These are phyloP conservation scores for Ptilodon capucinus DNA, from an alignment of 2,888 invertebrate genomes.

Conservation along the genomic window DNA sequence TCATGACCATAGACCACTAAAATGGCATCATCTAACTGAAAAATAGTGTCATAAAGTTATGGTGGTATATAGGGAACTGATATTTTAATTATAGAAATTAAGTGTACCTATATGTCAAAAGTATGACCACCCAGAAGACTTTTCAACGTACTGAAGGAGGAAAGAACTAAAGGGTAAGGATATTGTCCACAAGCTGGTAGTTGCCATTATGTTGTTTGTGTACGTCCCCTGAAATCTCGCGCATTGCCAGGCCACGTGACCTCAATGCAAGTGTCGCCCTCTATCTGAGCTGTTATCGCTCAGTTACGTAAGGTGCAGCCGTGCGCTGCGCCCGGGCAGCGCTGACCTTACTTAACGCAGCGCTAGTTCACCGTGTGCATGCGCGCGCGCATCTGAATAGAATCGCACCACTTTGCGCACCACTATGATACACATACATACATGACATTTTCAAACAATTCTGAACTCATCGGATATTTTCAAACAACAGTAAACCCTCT, in stretches of 20 bases:
- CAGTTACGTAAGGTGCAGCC: constrained; percentile 49
- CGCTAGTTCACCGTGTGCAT: constrained; percentile 46
- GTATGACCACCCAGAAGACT: too few relatives aligned
- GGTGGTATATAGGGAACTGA: too few relatives aligned
- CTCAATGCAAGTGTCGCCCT: constrained; percentile 31
- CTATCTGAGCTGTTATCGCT: constrained; percentile 22
- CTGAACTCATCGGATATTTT: background rate
- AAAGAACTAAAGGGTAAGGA: too few relatives aligned
- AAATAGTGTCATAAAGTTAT: too few relatives aligned
- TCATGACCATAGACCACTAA: too few relatives aligned
- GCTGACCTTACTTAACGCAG: constrained; percentile 70
- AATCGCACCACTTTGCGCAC: constrained; percentile 17
- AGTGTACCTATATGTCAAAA: too few relatives aligned
- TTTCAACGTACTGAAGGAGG: too few relatives aligned
- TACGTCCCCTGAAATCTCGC: background rate
- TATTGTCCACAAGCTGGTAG: too few relatives aligned
- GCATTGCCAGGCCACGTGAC: constrained; percentile 18
- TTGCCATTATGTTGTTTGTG: background rate
- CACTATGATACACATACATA: background rate
- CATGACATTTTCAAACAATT: too few relatives aligned
- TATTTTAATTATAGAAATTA: too few relatives aligned
- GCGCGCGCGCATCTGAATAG: constrained; percentile 24
- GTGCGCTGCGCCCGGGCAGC: constrained; percentile 40
- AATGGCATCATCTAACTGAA: too few relatives aligned
- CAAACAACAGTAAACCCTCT: background rate